Conservation (phyloP, 2,888 invertebrate species). For the Drosophila anomalipes region DNA sequence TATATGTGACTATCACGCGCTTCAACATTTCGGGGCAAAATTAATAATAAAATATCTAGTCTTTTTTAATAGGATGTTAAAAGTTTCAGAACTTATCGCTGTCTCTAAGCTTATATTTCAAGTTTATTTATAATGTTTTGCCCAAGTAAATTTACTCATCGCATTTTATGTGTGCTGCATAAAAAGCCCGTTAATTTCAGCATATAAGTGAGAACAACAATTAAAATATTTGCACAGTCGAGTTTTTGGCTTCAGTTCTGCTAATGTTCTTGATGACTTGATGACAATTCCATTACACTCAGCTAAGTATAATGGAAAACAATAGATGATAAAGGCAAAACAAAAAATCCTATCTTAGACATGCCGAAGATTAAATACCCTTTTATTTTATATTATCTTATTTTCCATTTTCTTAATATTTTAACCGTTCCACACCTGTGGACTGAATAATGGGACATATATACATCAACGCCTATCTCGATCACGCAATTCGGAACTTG, state of each 20-base stretch:
- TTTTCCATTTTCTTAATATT: background rate
- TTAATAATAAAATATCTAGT: background rate
- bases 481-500: background rate
- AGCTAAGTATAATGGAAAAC: slow-evolving; percentile 5
- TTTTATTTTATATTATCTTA: background rate
- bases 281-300: background rate
- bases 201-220: slow-evolving; percentile 58
- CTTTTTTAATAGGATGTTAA: background rate
- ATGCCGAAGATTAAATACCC: background rate
- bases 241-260: slow-evolving; percentile 1
- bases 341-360: background rate
- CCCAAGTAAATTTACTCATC: slow-evolving; percentile 7
- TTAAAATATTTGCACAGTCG: slow-evolving; percentile 63
- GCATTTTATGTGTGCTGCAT: slow-evolving; percentile 23
- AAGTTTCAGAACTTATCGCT: background rate
- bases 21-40: background rate
- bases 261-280: slow-evolving; percentile 2
- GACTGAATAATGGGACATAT: background rate
- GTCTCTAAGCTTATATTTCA: slow-evolving; percentile 25
- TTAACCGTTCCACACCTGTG: background rate
- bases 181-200: slow-evolving; percentile 46
- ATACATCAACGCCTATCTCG: background rate
- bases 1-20: background rate
- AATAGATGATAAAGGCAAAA: background rate
- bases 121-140: slow-evolving; percentile 15